A percentile compares a stretch with the other conserved stretches of the same genome.
Evolutionary conservation across 2,113 vertebrate species (phyloP).

Genomic region (human): DNA sequence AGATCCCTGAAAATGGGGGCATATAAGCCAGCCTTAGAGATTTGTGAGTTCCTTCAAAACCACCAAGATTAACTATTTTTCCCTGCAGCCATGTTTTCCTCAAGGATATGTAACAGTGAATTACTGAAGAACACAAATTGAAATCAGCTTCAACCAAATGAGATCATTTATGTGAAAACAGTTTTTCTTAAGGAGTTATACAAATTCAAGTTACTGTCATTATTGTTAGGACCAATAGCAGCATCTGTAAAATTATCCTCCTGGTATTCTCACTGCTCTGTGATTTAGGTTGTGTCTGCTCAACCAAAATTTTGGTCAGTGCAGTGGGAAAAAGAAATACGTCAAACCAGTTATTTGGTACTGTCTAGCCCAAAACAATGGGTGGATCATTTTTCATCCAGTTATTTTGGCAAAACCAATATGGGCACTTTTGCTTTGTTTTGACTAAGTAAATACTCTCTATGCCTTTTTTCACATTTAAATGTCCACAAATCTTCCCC

Average conservation of each 20-base stretch:
- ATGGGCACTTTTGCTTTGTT: conserved; percentile 29
- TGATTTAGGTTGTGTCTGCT: neutral
- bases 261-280: neutral
- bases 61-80: neutral
- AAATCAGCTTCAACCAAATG: conserved; percentile 47
- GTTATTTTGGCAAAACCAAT: conserved; percentile 31
- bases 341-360: conserved; percentile 44
- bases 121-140: conserved; percentile 38
- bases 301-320: conserved; percentile 13
- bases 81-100: neutral
- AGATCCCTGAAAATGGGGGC: neutral
- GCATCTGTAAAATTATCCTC: neutral
- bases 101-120: neutral
- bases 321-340: neutral
- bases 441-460: neutral
- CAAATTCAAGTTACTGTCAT: neutral
- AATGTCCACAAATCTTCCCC: neutral
- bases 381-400: conserved; percentile 46
- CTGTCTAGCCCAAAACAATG: conserved; percentile 58
- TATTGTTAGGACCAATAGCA: neutral
- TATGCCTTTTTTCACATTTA: conserved; percentile 28
- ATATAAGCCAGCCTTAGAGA: neutral
- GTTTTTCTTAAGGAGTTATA: neutral
- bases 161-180: conserved; percentile 21
- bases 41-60: neutral